A percentile compares a stretch with the other conserved stretches of the same genome.
Evolutionary conservation across 2,797 vertebrate species (phyloP).

Genomic region (Pachyuromys duprasi): DNA sequence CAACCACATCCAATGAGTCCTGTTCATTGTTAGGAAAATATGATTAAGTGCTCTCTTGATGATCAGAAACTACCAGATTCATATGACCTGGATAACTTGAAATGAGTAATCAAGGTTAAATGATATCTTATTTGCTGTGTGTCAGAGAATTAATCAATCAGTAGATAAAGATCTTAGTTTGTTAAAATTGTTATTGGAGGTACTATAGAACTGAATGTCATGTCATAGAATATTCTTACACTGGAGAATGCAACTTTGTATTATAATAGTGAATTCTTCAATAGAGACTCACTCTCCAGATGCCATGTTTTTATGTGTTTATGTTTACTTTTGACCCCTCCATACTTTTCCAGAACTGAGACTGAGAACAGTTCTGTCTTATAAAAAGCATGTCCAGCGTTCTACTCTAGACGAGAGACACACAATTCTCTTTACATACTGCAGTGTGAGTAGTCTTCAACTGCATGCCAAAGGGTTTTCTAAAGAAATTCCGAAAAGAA

Average conservation of each 20-base stretch:
- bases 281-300: background rate
- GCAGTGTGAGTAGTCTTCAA: background rate
- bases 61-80: background rate
- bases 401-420: background rate
- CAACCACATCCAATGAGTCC: background rate
- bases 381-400: background rate
- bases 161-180: constrained; percentile 35
- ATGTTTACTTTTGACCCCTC: background rate
- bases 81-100: background rate
- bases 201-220: background rate
- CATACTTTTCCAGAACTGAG: background rate
- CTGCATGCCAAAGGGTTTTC: background rate
- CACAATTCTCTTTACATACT: background rate
- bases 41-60: background rate
- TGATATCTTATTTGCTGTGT: background rate
- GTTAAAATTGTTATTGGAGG: constrained; percentile 15
- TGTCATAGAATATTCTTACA: background rate
- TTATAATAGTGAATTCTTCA: background rate
- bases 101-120: constrained; percentile 22
- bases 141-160: constrained; percentile 44
- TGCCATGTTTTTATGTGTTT: background rate
- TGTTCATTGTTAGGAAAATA: constrained; percentile 5
- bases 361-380: background rate
- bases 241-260: background rate
- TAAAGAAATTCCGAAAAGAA: background rate